Evolutionary conservation across 2,797 vertebrate genomes (phyloP).

Genomic region (Sitta carolinensis): DNA sequence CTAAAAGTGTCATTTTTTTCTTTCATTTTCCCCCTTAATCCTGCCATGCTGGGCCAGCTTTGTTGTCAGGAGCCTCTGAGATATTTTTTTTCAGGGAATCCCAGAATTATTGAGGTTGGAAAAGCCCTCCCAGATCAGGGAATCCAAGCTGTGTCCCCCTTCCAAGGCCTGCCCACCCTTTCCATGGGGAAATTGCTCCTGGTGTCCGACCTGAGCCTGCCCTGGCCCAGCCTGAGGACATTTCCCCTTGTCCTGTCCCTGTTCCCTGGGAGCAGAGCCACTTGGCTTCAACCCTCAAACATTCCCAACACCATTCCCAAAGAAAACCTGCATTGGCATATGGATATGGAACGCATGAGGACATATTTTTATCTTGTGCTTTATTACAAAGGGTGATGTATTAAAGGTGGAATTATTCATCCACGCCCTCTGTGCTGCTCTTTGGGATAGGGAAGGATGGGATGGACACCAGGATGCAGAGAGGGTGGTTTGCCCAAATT

Average conservation of each 20-base stretch:
- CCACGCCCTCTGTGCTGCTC: not conserved
- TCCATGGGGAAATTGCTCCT: rapidly evolving
- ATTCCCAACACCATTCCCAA: not conserved
- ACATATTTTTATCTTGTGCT: not conserved
- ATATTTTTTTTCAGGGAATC: not conserved
- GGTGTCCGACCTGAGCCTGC: not conserved
- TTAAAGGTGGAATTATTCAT: not conserved
- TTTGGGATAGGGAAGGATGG: not conserved
- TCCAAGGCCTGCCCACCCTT: not conserved
- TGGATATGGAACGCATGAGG: not conserved
- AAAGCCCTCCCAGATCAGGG: not conserved
- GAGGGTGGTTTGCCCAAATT: not conserved
- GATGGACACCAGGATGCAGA: not conserved
- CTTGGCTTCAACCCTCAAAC: not conserved
- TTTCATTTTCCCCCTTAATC: not conserved
- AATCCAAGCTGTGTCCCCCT: not conserved
- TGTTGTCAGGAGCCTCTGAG: not conserved
- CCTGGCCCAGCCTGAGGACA: not conserved
- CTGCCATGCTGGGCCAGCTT: not conserved
- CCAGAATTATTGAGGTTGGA: not conserved
- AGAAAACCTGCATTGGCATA: not conserved
- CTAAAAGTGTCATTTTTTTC: not conserved
- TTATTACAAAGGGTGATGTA: not conserved
- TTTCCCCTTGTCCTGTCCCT: not conserved
- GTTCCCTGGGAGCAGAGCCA: not conserved